Percentiles rank a stretch among this genome's conserved stretches.
Conservation (phyloP, 2,113 vertebrate genomes). For the Cyprinus carpio region DNA sequence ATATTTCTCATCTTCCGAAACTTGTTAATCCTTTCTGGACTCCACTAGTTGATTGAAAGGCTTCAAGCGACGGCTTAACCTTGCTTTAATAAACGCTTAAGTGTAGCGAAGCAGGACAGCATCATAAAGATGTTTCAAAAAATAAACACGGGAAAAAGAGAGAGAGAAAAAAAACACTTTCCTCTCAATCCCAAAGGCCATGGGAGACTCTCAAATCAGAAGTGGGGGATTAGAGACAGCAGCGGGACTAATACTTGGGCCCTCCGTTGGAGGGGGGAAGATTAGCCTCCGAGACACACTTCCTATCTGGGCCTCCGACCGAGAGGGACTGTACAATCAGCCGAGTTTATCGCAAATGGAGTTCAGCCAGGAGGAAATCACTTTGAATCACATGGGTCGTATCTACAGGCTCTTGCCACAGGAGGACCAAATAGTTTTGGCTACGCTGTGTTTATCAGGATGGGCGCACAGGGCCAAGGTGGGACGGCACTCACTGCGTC, state of each 20-base stretch:
- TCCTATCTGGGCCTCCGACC: constrained; percentile 60
- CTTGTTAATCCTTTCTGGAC: constrained; percentile 68
- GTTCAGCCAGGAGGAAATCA: constrained; percentile 51
- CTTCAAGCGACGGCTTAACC: constrained; percentile 69
- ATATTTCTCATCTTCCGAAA: constrained; percentile 62
- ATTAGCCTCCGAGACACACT: constrained; percentile 62
- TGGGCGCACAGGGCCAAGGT: not conserved
- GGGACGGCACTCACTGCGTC: not conserved
- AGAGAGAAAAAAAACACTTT: not conserved
- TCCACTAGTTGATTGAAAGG: constrained; percentile 65
- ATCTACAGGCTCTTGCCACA: constrained; percentile 17
- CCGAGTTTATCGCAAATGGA: constrained; percentile 52
- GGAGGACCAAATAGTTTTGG: constrained; percentile 6
- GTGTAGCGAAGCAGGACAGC: constrained; percentile 65
- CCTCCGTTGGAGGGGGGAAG: constrained; percentile 61
- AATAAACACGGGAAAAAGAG: not conserved
- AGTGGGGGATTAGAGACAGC: constrained; percentile 68
- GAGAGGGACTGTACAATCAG: constrained; percentile 46
- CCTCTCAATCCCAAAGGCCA: constrained; percentile 51
- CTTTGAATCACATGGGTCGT: constrained; percentile 25
- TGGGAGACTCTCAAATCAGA: constrained; percentile 59
- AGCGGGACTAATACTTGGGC: constrained; percentile 65
- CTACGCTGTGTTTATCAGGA: constrained; percentile 41
- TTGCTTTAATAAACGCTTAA: constrained; percentile 69
- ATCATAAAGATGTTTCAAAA: constrained; percentile 59